phyloP scores from a whole-genome alignment of 2,113 vertebrate species.

The Trachemys scripta region DNA sequence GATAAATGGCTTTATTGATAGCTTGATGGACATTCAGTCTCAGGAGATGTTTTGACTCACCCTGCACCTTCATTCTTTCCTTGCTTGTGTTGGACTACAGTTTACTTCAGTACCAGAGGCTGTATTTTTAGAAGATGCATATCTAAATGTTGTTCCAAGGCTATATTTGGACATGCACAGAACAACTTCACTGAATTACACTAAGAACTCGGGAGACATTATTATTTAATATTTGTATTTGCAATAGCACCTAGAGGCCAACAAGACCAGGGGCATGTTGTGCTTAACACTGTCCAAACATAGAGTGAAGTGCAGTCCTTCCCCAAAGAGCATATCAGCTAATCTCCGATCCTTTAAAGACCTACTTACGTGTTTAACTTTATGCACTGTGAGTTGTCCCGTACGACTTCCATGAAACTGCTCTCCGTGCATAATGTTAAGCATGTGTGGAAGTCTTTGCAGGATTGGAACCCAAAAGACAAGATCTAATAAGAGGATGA shows the following conservation, averaged over 20 bases:
- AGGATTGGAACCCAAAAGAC: background rate
- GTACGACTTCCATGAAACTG: background rate
- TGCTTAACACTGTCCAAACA: background rate
- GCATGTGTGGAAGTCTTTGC: background rate
- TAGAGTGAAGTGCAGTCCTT: background rate
- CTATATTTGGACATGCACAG: background rate
- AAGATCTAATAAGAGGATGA: background rate
- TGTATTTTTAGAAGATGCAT: background rate
- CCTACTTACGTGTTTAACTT: background rate
- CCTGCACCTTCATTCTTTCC: background rate
- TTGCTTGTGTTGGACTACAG: background rate
- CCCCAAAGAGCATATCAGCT: background rate
- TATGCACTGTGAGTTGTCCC: background rate
- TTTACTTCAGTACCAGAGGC: background rate
- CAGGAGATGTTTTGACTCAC: background rate
- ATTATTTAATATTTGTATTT: background rate
- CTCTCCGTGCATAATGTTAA: background rate
- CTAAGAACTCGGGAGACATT: background rate
- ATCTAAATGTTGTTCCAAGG: background rate
- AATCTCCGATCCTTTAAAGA: background rate
- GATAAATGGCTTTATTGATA: background rate
- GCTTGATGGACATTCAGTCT: background rate
- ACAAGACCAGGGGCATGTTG: background rate
- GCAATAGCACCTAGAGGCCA: background rate
- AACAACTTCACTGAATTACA: background rate